phyloP scores from a whole-genome alignment of 2,888 invertebrate species.

The Pachycephus smyrnensis region DNA sequence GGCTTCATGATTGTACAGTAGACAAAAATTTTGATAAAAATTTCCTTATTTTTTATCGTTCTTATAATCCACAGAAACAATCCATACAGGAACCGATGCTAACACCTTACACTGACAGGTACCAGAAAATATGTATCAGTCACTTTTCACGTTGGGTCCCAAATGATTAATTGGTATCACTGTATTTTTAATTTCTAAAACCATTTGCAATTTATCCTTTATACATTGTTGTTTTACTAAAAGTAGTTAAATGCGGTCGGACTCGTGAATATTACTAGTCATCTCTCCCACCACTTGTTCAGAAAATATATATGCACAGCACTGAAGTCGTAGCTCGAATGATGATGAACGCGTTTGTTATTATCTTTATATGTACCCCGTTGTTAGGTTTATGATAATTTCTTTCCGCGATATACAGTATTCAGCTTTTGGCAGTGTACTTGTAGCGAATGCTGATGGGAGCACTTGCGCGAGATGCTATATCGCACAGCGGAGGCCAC shows the following conservation, averaged over 20 bases:
- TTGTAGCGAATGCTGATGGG: background rate
- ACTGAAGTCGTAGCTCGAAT: background rate
- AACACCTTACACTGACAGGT: background rate
- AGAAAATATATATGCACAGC: background rate
- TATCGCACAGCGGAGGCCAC: constrained; percentile 16
- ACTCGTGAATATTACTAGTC: background rate
- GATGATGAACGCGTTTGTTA: background rate
- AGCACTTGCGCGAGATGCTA: constrained; percentile 1
- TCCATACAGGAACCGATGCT: background rate
- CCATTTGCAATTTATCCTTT: too few relatives aligned
- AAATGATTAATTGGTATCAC: too few relatives aligned
- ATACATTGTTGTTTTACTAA: too few relatives aligned
- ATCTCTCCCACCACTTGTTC: background rate
- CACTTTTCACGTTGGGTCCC: background rate
- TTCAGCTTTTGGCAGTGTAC: background rate
- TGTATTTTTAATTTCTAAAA: background rate
- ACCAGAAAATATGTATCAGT: background rate
- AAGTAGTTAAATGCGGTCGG: too few relatives aligned
- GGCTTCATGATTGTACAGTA: background rate
- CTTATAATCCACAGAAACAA: background rate
- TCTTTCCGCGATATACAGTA: background rate
- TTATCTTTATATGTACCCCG: background rate
- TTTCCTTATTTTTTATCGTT: constrained; percentile 4
- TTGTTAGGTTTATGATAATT: background rate
- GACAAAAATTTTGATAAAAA: background rate